phyloP scores from a whole-genome alignment of 2,113 vertebrate genomes.

The Myotis lucifugus region DNA sequence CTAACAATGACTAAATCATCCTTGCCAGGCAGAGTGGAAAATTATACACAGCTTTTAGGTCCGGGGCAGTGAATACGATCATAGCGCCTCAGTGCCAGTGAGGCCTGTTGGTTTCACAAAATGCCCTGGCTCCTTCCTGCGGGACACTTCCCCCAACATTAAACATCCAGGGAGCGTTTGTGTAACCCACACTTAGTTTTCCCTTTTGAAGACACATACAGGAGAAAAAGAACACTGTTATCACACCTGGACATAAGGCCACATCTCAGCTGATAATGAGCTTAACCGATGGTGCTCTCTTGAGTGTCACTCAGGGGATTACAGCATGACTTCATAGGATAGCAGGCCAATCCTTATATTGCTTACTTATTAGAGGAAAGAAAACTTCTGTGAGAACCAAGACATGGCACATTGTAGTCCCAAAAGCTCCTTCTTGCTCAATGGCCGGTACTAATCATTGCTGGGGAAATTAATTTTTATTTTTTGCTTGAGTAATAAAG shows the following conservation, averaged over 20 bases:
- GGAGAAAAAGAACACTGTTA: not conserved
- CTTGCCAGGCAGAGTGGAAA: slow-evolving; percentile 69
- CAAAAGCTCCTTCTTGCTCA: slow-evolving; percentile 9
- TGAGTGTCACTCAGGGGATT: not conserved
- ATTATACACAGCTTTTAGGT: slow-evolving; percentile 38
- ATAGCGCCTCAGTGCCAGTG: not conserved
- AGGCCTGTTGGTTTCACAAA: slow-evolving; percentile 33
- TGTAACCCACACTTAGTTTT: not conserved
- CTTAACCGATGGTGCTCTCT: not conserved
- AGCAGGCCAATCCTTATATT: not conserved
- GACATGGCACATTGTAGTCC: not conserved
- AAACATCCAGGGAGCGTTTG: not conserved
- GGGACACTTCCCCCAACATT: slow-evolving; percentile 39
- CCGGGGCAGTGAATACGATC: slow-evolving; percentile 40
- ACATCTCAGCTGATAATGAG: not conserved
- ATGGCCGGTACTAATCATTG: not conserved
- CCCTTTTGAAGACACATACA: not conserved
- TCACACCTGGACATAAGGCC: not conserved
- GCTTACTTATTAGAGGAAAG: not conserved
- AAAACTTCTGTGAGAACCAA: slow-evolving; percentile 4
- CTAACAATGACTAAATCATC: slow-evolving; percentile 57
- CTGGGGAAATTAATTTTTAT: not conserved
- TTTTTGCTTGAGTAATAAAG: slow-evolving; percentile 40
- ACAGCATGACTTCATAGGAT: not conserved
- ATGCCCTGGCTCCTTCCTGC: slow-evolving; percentile 51